Evolutionary conservation across 1,140 invertebrate genomes (phyloP), one percentile per base, ranked within the genome.

Genomic region (Brachystomella parvula): DNA sequence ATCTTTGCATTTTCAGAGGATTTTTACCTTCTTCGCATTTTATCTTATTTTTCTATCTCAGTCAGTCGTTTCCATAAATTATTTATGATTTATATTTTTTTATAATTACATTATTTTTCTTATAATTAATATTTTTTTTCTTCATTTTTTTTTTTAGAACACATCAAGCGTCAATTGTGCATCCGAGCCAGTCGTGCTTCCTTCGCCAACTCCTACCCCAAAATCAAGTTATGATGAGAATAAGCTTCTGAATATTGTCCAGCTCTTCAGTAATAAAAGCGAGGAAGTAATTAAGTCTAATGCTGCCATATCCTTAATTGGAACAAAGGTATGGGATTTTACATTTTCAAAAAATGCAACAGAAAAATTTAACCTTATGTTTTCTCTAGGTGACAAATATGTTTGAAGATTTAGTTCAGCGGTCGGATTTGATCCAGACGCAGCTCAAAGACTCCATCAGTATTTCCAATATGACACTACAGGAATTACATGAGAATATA

Each of bases 401-500:
- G 72, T 73, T 73, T 47, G 72, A 73, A 15, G 72, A 71, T n/a
- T 33, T 73, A 12, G 26, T 71, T 9, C 49, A 66, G 32, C 47
- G 63, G 31, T 64, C 60, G 1, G 17, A 19, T 9, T 62, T 24
- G 15, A 47, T 73, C 1, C 70, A 73, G 44, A 49, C 19, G 1
- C n/a, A 28, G 1, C n/a, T 71, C 1, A 69, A 71, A 30, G 69
- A 73, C 49, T 66, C 67, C 1, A 57, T 71, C 15, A 30, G 32
- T 3, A 68, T 71, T 30, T 47, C 60, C 2, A 73, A 73, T 57
- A 30, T 33, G 2, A 73, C 69, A 1, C 33, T 69, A 35, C 28
- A 61, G 9, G 72, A 73, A 21, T 2, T 73, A 2, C 66, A 66
- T 17, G 71, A 69, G 15, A 39, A 39, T n/a, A 63, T 71, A 24